Base-by-base conservation (phyloP, 2,797 vertebrate species). In the Sebastes nivosus region DNA sequence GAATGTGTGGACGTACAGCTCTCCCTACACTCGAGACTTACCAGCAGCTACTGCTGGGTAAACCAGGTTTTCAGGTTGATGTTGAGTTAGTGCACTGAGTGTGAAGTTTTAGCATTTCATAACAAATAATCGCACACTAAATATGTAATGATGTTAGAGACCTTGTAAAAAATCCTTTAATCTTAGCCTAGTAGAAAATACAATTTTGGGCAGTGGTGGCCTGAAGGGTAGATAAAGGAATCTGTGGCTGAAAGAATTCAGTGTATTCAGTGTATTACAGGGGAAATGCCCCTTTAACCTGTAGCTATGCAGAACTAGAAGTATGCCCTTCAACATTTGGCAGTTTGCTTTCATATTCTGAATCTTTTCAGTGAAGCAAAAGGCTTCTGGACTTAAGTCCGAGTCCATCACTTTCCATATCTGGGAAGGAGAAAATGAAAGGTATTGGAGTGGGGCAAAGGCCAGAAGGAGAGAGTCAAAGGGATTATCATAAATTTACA, bases 401-500 rank as follows among this genome's bases (percentile, higher is more conserved):
- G 59, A 88, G 78, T 89, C 89, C 77, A 84, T 91, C 81, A 72
- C 69, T 87, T 91, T 88, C 71, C 87, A 89, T 85, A 91, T 85
- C 80, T 81, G 70, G 76, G 71, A 70, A 63, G 75, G 46, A 72
- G 87, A 81, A 93, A 91, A 92, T 92, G 81, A 87, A 88, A 92
- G 75, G 77, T 88, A 82, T 68, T 79, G 83, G 71, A 81, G 57
- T 22, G 59, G 87, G 85, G 79, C 89, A 92, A 86, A 88, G 91
- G 87, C 61, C 85, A 86, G 66, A 75, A 55, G 68, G 38, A 91
- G 81, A 42, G 71, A 82, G 79, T 90, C 85, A 78, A 71, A 75
- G 65, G 85, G 87, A 95, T 94, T 95, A 94, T 93, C 92, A 94
- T 95, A 94, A 81, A 95, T 95, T 93, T 94, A 89, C 93, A 94